A percentile compares a stretch with the other conserved stretches of the same genome.
phyloP scores from a whole-genome alignment of 2,113 vertebrate genomes.

The Ageneiosus marmoratus region DNA sequence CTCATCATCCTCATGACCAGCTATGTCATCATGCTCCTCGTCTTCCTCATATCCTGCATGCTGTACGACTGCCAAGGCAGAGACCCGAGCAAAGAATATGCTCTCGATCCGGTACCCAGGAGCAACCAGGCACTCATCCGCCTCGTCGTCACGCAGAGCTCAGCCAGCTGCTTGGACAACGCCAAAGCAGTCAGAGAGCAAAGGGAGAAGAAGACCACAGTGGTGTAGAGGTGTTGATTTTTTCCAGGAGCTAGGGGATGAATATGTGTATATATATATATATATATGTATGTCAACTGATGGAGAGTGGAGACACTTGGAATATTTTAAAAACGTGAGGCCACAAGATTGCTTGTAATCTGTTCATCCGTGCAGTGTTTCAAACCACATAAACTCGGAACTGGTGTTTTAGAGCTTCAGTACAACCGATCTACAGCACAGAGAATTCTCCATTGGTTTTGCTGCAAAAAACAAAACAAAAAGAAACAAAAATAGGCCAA shows the following conservation, averaged over 20 bases:
- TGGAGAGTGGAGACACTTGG: not conserved
- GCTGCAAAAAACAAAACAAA: too few relatives aligned
- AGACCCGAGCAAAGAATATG: slow-evolving; percentile 90
- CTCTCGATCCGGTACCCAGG: slow-evolving; percentile 74
- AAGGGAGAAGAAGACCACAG: slow-evolving; percentile 85
- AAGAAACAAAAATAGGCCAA: too few relatives aligned
- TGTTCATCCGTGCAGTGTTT: not conserved
- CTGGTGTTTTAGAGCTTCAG: not conserved
- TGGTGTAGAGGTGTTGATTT: slow-evolving; percentile 83
- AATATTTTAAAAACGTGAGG: not conserved
- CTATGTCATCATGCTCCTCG: slow-evolving; percentile 92
- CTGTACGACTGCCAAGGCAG: slow-evolving; percentile 95
- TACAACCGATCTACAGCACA: too few relatives aligned
- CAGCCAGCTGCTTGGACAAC: slow-evolving; percentile 73
- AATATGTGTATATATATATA: not conserved
- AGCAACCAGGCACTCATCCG: slow-evolving; percentile 79
- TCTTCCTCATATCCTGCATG: slow-evolving; percentile 94
- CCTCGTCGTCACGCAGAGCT: slow-evolving; percentile 89
- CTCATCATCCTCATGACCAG: slow-evolving; percentile 92
- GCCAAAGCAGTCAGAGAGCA: slow-evolving; percentile 69
- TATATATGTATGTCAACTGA: too few relatives aligned
- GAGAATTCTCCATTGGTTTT: too few relatives aligned
- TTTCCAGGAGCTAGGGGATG: slow-evolving; percentile 4
- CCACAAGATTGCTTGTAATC: not conserved
- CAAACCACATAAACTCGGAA: not conserved